phyloP scores from a whole-genome alignment of 1,140 invertebrate genomes.

The Caenorhabditis inopinata region DNA sequence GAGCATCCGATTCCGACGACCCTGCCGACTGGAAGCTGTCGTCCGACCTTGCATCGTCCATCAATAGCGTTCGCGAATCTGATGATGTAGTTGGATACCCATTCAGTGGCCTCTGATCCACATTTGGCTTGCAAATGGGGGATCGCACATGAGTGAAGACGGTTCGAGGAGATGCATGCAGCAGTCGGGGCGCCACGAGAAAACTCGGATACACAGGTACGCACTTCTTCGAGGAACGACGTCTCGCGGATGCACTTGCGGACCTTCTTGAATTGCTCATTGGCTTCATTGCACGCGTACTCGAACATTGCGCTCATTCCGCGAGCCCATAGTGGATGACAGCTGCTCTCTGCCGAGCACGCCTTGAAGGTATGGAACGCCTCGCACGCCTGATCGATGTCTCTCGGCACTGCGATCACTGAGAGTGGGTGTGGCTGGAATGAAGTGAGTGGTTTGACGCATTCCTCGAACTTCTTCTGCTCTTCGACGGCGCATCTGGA shows the following conservation, averaged over 20 bases:
- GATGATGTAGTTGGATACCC: conserved; percentile 55
- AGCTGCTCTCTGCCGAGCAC: conserved; percentile 45
- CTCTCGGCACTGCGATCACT: conserved; percentile 59
- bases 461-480: conserved; percentile 55
- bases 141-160: conserved; percentile 56
- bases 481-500: conserved; percentile 51
- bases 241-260: conserved; percentile 55
- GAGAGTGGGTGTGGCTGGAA: conserved; percentile 64
- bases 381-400: conserved; percentile 60
- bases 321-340: conserved; percentile 57
- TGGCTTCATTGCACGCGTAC: conserved; percentile 59
- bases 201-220: conserved; percentile 59
- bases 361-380: conserved; percentile 59
- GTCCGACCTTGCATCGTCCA: conserved; percentile 49
- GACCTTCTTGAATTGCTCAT: conserved; percentile 51
- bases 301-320: conserved; percentile 65
- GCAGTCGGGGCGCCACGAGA: conserved; percentile 61
- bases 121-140: conserved; percentile 43
- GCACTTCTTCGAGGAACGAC: conserved; percentile 50
- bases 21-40: conserved; percentile 43
- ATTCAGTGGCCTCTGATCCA: conserved; percentile 30
- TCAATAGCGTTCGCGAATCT: conserved; percentile 60
- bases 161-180: conserved; percentile 59
- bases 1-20: conserved; percentile 54
- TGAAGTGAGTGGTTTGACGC: conserved; percentile 59